Conservation (phyloP, 2,888 invertebrate species). For the Drosophila niveifrons region DNA sequence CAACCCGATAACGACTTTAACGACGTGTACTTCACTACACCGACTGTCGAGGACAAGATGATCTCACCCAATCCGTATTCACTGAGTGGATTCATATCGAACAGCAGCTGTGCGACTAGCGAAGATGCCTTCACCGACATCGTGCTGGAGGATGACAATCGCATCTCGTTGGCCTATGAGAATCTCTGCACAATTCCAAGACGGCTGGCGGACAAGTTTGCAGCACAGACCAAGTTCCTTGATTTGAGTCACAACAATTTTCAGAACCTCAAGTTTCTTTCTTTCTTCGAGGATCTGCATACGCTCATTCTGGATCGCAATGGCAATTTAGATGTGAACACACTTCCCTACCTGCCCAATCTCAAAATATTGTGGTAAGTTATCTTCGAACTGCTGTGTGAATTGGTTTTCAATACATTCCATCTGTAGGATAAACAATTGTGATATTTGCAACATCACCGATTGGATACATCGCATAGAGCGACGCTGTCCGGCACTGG, state of each 20-base stretch:
- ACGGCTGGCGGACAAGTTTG: conserved; percentile 88
- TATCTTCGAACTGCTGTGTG: not conserved
- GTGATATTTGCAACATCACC: conserved; percentile 88
- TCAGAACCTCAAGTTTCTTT: conserved; percentile 91
- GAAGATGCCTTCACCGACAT: conserved; percentile 81
- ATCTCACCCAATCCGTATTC: conserved; percentile 75
- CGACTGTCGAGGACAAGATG: conserved; percentile 71
- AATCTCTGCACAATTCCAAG: conserved; percentile 88
- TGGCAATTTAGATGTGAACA: conserved; percentile 89
- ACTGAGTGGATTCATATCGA: conserved; percentile 69
- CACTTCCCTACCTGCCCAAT: conserved; percentile 90
- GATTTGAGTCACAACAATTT: conserved; percentile 91
- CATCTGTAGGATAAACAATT: conserved; percentile 88
- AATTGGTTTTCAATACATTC: not conserved
- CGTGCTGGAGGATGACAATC: conserved; percentile 86
- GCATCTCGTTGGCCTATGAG: conserved; percentile 90
- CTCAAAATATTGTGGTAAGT: conserved; percentile 91
- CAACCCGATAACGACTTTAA: conserved; percentile 72
- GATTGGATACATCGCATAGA: conserved; percentile 91
- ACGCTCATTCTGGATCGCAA: conserved; percentile 94
- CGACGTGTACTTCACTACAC: conserved; percentile 62
- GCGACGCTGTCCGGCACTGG: conserved; percentile 90
- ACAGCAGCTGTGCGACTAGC: conserved; percentile 67
- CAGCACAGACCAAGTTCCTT: conserved; percentile 88
- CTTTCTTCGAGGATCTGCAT: conserved; percentile 90